Evolutionary conservation across 1,140 invertebrate genomes (phyloP), one percentile per base, ranked within the genome.

Genomic region (Heliconius hewitsoni): DNA sequence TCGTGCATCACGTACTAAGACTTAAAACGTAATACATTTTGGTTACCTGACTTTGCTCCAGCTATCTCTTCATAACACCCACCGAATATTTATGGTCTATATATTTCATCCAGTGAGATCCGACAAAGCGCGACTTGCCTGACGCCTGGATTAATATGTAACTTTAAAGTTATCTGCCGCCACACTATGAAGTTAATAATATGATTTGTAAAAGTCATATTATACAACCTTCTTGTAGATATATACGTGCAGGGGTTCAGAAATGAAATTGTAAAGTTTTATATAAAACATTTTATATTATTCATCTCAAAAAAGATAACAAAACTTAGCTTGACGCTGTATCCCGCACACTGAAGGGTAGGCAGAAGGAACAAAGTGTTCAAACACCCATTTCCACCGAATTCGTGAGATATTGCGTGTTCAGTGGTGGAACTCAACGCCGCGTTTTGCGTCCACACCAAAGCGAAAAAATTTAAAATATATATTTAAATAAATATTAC

Each of bases 11-110:
- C 57, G 72, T 39, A 71, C 42, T 71, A 52, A 71, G 66, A 71
- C 39, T 71, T 76, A 19, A 46, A 74, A 37, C 30, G 50, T 73
- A 57, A 91, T 91, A 86, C 83, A 88, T 93, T 89, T 88, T 82
- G 82, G 89, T 89, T 88, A 90, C 84, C 83, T 90, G 87, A 86
- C 85, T 84, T 81, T 83, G 75, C 84, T 79, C 81, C 71, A 89
- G 89, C 86, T 93, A 92, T 93, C 91, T 91, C 83, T 84, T 84
- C 82, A 87, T 86, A 88, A 84, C 89, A 89, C 87, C 89, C 89
- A 77, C 85, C 84, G 87, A 90, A 90, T 93, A 92, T 92, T 91
- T 91, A 93, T 92, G 88, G 86, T 87, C 78, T 81, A 88, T 90
- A 93, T 91, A 92, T 93, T 88, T 93, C 91, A 89, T 85, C 55